Conservation (phyloP, 2,888 invertebrate species). For the Limnephilus marmoratus region DNA sequence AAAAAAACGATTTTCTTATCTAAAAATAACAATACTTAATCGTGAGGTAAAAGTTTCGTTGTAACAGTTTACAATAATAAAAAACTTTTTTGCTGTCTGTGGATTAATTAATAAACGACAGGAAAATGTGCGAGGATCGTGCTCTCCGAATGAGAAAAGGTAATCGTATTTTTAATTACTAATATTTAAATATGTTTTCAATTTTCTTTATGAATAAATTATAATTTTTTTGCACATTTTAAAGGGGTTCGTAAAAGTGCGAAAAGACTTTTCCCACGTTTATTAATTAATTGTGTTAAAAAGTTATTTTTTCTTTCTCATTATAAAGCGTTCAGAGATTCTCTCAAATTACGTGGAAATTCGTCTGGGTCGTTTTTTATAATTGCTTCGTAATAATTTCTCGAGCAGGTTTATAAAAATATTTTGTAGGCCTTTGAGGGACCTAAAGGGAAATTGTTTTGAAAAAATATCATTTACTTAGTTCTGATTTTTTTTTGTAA, state of each 20-base stretch:
- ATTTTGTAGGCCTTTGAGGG: neutral
- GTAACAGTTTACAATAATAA: neutral
- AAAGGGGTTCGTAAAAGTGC: too few species aligned
- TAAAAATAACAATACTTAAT: neutral
- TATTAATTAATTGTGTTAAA: neutral
- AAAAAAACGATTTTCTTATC: neutral
- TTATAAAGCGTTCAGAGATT: neutral
- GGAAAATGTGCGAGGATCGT: conserved; percentile 62
- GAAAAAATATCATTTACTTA: too few species aligned
- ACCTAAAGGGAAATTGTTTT: neutral
- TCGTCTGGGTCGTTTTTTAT: neutral
- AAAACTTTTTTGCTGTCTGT: neutral
- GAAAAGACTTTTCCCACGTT: too few species aligned
- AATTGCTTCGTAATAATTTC: neutral
- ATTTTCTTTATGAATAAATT: neutral
- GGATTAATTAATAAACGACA: neutral
- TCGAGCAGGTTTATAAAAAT: neutral
- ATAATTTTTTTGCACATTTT: too few species aligned
- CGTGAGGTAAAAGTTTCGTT: neutral
- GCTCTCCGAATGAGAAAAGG: conserved; percentile 57
- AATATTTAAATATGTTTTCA: neutral
- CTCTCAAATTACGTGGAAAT: neutral
- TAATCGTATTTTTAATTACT: neutral
- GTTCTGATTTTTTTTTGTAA: too few species aligned
- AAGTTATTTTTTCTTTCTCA: neutral